Base-by-base conservation (phyloP, 2,888 invertebrate species). In the Phortica magna region DNA sequence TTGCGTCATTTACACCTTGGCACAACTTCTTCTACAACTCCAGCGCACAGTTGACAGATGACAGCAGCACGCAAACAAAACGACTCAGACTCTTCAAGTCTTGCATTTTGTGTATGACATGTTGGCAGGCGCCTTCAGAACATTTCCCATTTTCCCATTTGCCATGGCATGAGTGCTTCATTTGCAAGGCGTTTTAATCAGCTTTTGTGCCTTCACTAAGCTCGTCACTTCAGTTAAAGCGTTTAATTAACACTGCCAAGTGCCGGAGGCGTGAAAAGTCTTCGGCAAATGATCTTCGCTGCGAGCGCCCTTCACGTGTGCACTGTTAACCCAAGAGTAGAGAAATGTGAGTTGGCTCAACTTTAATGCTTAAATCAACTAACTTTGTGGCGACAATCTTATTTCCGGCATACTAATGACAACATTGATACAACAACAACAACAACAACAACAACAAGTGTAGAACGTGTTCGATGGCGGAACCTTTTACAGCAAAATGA, bases 331-430 rank as follows among this genome's bases (percentile, higher is more conserved):
- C n/a, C n/a, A n/a, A n/a, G n/a, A n/a, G n/a, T n/a, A n/a, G n/a
- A n/a, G n/a, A n/a, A n/a, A n/a, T n/a, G n/a, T n/a, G n/a, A n/a
- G n/a, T n/a, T n/a, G n/a, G n/a, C n/a, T n/a, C n/a, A n/a, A n/a
- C 87, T 85, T 85, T 87, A 85, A 88, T 87, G 85, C 85, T 86
- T 88, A 86, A 86, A 86, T 86, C 85, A 86, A 86, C 87, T 86
- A 88, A 85, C 88, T 85, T 86, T 85, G 88, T 79, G 87, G 82
- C 84, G 80, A 82, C 87, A 88, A 85, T 85, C 87, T 87, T 88
- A 85, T 88, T 85, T 85, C 87, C 85, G 85, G 87, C 78, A 87
- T 83, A 85, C 88, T 84, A 80, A 81, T 78, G 82, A 83, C 82
- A 84, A 17, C 7, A 59, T 12, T n/a, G 43, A 17, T 31, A 14